phyloP scores from a whole-genome alignment of 2,113 vertebrate genomes.

The Gnathonemus echidnorhynchus region DNA sequence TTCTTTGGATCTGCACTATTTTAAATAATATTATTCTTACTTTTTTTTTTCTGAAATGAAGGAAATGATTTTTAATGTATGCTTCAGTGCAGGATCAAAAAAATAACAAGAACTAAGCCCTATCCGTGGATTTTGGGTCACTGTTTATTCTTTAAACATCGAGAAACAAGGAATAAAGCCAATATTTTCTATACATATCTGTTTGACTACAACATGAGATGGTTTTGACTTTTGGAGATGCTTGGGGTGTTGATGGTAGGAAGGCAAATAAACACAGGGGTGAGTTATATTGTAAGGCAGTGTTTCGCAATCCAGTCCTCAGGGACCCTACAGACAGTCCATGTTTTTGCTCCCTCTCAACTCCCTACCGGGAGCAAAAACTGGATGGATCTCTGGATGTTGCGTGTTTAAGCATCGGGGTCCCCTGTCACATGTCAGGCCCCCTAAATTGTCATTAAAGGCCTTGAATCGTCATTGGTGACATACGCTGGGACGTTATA shows the following conservation, averaged over 20 bases:
- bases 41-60: neutral
- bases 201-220: neutral
- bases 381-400: too few species aligned
- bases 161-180: neutral
- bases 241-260: neutral
- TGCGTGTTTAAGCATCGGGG: conserved; percentile 29
- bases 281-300: conserved; percentile 37
- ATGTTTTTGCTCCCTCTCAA: neutral
- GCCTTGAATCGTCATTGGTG: conserved; percentile 30
- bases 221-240: neutral
- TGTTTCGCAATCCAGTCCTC: neutral
- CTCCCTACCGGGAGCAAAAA: neutral
- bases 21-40: neutral
- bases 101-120: neutral
- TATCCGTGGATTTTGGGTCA: neutral
- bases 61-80: neutral
- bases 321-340: neutral
- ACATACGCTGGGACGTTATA: conserved; percentile 28
- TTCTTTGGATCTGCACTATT: conserved; percentile 1
- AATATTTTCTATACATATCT: neutral
- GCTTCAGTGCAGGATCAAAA: neutral
- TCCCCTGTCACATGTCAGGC: neutral
- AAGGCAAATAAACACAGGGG: conserved; percentile 37
- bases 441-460: conserved; percentile 24
- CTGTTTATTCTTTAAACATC: neutral